Evolutionary conservation across 2,797 vertebrate genomes (phyloP).

Genomic region (Lutjanus campechanus): DNA sequence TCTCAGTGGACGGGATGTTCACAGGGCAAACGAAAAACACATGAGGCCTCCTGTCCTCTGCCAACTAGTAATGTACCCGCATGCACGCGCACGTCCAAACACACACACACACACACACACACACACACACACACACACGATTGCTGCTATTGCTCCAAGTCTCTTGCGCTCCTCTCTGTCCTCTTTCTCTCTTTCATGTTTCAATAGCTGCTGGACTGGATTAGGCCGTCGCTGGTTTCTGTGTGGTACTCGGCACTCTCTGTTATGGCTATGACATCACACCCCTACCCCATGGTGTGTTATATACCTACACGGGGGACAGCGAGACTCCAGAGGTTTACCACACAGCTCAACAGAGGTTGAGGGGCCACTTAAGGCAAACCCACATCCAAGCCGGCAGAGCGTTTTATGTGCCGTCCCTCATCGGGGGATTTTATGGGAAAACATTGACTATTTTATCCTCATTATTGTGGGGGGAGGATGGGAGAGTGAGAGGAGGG

Average conservation of each 20-base stretch:
- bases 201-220: conserved; percentile 76
- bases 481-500: conserved; percentile 45
- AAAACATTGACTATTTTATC: conserved; percentile 76
- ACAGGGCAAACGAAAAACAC: conserved; percentile 84
- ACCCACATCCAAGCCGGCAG: conserved; percentile 80
- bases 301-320: conserved; percentile 82
- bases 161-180: conserved; percentile 67
- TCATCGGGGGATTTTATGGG: conserved; percentile 77
- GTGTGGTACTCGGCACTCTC: conserved; percentile 66
- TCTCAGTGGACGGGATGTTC: conserved; percentile 84
- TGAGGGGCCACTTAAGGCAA: conserved; percentile 79
- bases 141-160: conserved; percentile 64
- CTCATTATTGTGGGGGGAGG: conserved; percentile 72
- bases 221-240: conserved; percentile 69
- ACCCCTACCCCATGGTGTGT: conserved; percentile 77
- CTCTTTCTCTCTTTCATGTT: conserved; percentile 77
- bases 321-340: conserved; percentile 81
- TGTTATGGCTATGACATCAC: conserved; percentile 80
- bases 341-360: conserved; percentile 79
- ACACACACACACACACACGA: conserved; percentile 50
- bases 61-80: conserved; percentile 82
- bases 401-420: conserved; percentile 73
- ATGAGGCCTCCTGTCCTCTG: conserved; percentile 78
- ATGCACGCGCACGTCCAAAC: conserved; percentile 43
- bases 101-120: conserved; percentile 15